Evolutionary conservation across 1,140 invertebrate species (phyloP), one percentile per base, ranked within the genome.

Genomic region (Araneus ventricosus): DNA sequence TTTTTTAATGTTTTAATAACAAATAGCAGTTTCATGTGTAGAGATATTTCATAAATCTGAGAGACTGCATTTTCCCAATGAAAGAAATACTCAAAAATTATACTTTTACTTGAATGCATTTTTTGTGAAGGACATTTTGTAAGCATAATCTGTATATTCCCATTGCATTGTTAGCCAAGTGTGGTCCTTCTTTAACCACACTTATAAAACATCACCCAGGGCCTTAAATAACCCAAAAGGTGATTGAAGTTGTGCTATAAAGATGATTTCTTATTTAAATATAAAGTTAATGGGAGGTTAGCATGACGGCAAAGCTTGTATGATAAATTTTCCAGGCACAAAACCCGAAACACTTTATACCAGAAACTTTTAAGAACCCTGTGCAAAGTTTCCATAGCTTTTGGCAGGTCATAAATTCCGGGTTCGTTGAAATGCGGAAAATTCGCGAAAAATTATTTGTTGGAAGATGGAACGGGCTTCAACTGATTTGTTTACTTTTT

Each of bases 281-380:
- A 52, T 84, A 45, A 84, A 84, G 80, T 45, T 84, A 84, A 84
- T 52, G 80, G 39, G 80, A 45, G 45, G 80, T 84, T 84, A 84
- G 80, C 80, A 84, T 84, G 80, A 41, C 39, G 24, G 39, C n/a
- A 22, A 45, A 17, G 70, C 27, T 24, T n/a, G n/a, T 84, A 45
- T 52, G 80, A 84, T 84, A 52, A 84, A 52, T 84, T 84, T 84
- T 27, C 80, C 24, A 10, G 27, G 27, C 39, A 52, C 39, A 84
- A 84, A 41, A 45, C 45, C 41, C 80, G 45, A 82, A 82, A 37
- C 39, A 24, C 57, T 22, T 59, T 59, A 22, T 59, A 59, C 24
- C 20, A 22, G 30, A 80, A 80, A 52, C 45, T 84, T 84, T 84
- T n/a, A 84, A 84, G 80, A 84, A 52, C 22, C 37, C 22, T n/a